Base-by-base conservation (phyloP, 1,140 invertebrate genomes). In the Drosophila athabasca region DNA sequence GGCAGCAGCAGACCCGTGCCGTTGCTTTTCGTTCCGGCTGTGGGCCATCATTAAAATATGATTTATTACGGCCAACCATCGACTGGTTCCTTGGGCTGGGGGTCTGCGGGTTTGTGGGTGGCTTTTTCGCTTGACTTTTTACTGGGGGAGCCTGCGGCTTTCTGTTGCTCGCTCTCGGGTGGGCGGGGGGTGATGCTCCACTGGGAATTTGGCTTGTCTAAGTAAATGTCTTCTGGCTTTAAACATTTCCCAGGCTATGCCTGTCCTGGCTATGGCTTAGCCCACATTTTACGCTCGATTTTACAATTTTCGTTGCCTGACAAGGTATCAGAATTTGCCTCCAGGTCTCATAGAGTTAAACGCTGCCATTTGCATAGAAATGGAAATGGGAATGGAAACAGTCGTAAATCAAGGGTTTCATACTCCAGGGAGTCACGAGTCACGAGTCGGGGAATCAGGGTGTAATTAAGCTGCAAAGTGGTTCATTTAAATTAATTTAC, bases 41-140 rank as follows among this genome's bases (percentile, higher is more conserved):
- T 9, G n/a, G 61, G 53, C 67, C 81, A 84, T 84, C 82, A 85
- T 85, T 85, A 85, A 87, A 85, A 85, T 82, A 85, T 85, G 82
- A 85, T 85, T 85, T 85, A 85, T 85, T 71, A 70, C 66, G 48
- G 64, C 61, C 45, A 39, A 4, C 49, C 41, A 61, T 48, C 69
- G 51, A 13, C 57, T 62, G 41, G 49, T 43, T 60, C 44, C 43
- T 61, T 39, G 31, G 31, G 31, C 31, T 31, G 45, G 45, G 24
- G 35, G 45, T 35, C 44, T 53, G 13, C 57, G 79, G 69, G 31
- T 75, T 69, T 69, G 55, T 59, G 57, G 35, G 54, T 72, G 67
- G 67, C 24, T 0, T 26, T 26, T 0, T 26, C 24, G 5, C 24
- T 26, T 26, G 24, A 5, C 66, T 74, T 68, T 62, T 67, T 41